A percentile compares a stretch with the other conserved stretches of the same genome.
These are phyloP conservation scores for Pachypanchax playfairii DNA, from an alignment of 2,113 vertebrate genomes.

Conservation along the genomic window DNA sequence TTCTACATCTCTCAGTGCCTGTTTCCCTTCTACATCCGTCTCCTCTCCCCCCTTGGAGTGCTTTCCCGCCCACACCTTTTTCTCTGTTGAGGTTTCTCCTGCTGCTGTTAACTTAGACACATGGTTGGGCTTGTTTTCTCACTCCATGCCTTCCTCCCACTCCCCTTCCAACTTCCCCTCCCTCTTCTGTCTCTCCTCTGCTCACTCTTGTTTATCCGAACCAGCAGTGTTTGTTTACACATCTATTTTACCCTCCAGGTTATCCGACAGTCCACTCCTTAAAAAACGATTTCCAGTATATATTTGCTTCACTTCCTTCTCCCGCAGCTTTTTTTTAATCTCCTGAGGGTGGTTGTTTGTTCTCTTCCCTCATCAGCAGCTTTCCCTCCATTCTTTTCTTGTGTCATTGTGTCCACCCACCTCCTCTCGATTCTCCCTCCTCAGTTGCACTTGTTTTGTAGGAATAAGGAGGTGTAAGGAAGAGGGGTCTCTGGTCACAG, in stretches of 20 bases:
- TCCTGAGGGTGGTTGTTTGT: conserved; percentile 46
- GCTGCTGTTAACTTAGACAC: conserved; percentile 75
- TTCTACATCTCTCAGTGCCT: conserved; percentile 40
- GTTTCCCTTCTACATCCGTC: conserved; percentile 60
- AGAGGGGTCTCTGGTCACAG: conserved; percentile 44
- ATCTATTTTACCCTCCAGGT: conserved; percentile 63
- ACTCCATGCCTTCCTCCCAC: conserved; percentile 61
- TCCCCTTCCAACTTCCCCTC: conserved; percentile 53
- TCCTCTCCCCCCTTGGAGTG: conserved; percentile 60
- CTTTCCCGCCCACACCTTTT: conserved; percentile 72
- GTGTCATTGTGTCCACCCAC: conserved; percentile 44
- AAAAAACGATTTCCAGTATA: conserved; percentile 57
- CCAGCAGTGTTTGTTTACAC: conserved; percentile 71
- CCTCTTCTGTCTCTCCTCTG: conserved; percentile 25
- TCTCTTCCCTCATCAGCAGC: conserved; percentile 53
- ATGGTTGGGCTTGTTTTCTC: conserved; percentile 74
- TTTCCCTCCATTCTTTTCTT: conserved; percentile 37
- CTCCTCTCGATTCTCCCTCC: conserved; percentile 29
- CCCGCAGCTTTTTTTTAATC: conserved; percentile 38
- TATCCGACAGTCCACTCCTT: conserved; percentile 59
- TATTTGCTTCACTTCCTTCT: conserved; percentile 34
- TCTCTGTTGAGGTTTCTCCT: conserved; percentile 69
- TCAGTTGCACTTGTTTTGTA: conserved; percentile 51
- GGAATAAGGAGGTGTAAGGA: conserved; percentile 44
- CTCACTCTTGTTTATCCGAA: conserved; percentile 55